Evolutionary conservation across 2,113 vertebrate species (phyloP).

Genomic region (Xenopus borealis): DNA sequence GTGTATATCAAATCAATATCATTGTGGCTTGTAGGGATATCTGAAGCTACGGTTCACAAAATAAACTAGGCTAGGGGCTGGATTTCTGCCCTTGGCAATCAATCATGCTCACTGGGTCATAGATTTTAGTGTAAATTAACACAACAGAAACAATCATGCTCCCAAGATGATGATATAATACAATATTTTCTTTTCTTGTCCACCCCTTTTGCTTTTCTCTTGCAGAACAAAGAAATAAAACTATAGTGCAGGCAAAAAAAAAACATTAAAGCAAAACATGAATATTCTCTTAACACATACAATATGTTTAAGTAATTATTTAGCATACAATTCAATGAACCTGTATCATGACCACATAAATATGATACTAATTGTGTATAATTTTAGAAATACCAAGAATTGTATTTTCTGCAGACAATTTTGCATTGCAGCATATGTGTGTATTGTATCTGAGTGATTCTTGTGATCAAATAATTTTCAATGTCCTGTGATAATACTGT

Average conservation of each 20-base stretch:
- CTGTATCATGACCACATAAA: not conserved
- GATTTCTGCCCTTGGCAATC: slow-evolving; percentile 77
- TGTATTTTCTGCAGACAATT: too few species aligned
- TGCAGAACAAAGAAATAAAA: slow-evolving; percentile 65
- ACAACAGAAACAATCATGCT: slow-evolving; percentile 71
- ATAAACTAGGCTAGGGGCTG: slow-evolving; percentile 79
- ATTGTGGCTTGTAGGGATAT: slow-evolving; percentile 70
- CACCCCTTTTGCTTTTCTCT: slow-evolving; percentile 54
- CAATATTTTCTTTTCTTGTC: slow-evolving; percentile 64
- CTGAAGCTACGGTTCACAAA: slow-evolving; percentile 81
- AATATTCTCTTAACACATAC: not conserved
- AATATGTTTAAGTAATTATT: not conserved
- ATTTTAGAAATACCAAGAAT: too few species aligned
- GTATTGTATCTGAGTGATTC: too few species aligned
- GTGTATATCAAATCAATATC: slow-evolving; percentile 85
- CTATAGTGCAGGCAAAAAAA: slow-evolving; percentile 58
- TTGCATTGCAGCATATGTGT: too few species aligned
- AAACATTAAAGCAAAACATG: slow-evolving; percentile 52
- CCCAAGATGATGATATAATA: slow-evolving; percentile 70
- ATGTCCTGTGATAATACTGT: too few species aligned
- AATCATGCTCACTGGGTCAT: slow-evolving; percentile 76
- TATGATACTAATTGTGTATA: too few species aligned
- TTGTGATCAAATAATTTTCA: too few species aligned
- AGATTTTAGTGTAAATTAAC: slow-evolving; percentile 85
- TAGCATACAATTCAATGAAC: too few species aligned